Base-by-base conservation (phyloP, 2,888 invertebrate species). In the Eumacrocentrus americanus region DNA sequence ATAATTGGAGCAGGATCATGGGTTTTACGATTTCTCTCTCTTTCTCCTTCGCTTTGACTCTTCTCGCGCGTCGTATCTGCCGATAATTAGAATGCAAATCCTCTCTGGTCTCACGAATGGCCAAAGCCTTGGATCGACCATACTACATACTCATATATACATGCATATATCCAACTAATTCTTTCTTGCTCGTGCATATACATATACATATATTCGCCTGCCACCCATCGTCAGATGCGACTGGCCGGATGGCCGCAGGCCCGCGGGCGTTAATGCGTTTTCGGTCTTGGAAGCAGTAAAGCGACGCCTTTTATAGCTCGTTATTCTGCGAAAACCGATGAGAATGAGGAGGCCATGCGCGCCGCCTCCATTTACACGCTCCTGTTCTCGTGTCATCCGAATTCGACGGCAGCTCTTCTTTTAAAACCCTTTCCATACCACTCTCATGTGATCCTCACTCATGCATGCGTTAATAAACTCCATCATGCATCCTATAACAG, bases 11-110 rank as follows among this genome's bases (percentile, higher is more conserved):
- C 22, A 54, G 20, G 44, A 54, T 54, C 20, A 38, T 16, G 16
- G 12, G 25, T 56, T 58, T 66, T 62, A 66, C 57, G 58, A 57
- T 59, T 52, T 29, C 44, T 23, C 44, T n/a, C n/a, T n/a, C n/a
- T n/a, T n/a, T n/a, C n/a, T n/a, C n/a, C n/a, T n/a, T n/a, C n/a
- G n/a, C 18, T 14, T 44, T 18, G 18, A 7, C 35, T 52, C 29
- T 18, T 14, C 46, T 40, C 38, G 9, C 48, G 35, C 59, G 46
- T 29, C 34, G 16, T 52, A 38, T 16, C 37, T 51, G 51, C 58
- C 63, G 56, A 70, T 67, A 70, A 73, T 73, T 73, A 69, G 67
- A 70, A 73, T 72, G 71, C 72, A 72, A 71, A 70, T 71, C 51
- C 25, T 34, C 12, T 51, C 35, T 12, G 5, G 42, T 18, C 18